phyloP scores from a whole-genome alignment of 2,797 vertebrate species.

The Eurystomus glaucurus region DNA sequence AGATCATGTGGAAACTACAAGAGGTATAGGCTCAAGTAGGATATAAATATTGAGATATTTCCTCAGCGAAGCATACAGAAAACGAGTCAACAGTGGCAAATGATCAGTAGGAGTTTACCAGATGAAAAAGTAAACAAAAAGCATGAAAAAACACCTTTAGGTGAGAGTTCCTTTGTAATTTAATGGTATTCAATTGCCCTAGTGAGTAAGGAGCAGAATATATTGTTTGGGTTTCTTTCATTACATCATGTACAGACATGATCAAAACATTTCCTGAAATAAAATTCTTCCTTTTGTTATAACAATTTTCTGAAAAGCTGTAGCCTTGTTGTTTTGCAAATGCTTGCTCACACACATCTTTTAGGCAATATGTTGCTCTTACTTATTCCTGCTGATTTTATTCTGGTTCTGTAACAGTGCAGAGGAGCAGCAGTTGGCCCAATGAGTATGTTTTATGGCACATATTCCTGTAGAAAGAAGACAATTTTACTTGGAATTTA shows the following conservation, averaged over 20 bases:
- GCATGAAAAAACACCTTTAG: background rate
- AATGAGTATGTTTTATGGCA: background rate
- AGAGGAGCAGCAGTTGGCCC: background rate
- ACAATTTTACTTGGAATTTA: background rate
- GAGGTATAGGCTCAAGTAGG: background rate
- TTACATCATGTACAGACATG: background rate
- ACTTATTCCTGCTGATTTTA: background rate
- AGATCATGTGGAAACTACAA: background rate
- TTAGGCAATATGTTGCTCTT: background rate
- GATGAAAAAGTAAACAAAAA: conserved; percentile 15
- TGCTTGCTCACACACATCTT: background rate
- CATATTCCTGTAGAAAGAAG: background rate
- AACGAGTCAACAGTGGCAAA: background rate
- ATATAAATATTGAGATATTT: background rate
- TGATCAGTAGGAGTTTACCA: background rate
- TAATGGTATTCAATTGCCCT: background rate
- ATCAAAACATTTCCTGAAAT: conserved; percentile 41
- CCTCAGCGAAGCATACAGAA: background rate
- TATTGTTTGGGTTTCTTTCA: conserved; percentile 23
- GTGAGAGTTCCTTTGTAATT: background rate
- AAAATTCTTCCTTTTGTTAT: background rate
- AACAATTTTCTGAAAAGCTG: background rate
- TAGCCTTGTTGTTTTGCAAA: background rate
- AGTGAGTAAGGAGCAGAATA: background rate
- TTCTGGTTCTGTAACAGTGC: background rate